phyloP scores from a whole-genome alignment of 92 coral and sea anemone species.

The Phymanthus crucifer region DNA sequence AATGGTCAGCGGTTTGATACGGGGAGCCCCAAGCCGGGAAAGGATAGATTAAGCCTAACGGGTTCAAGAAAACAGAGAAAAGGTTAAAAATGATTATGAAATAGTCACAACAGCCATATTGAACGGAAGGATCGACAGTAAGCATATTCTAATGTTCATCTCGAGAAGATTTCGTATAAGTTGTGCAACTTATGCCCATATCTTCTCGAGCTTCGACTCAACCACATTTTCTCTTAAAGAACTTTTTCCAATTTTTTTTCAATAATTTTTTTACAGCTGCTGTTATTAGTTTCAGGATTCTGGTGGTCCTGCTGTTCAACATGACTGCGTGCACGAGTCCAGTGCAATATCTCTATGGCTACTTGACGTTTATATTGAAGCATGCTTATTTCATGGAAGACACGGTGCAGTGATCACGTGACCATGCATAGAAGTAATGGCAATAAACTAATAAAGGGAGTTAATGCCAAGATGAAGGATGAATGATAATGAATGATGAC shows the following conservation, averaged over 20 bases:
- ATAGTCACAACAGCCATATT: not conserved
- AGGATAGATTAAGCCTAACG: conserved; percentile 54
- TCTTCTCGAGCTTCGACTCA: too few relatives aligned
- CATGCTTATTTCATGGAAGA: not conserved
- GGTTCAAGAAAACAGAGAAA: not conserved
- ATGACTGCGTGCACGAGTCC: not conserved
- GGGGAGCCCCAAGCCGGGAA: conserved; percentile 83
- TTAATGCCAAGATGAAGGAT: not conserved
- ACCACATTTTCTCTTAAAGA: too few relatives aligned
- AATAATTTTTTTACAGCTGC: too few relatives aligned
- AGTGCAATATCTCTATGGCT: not conserved
- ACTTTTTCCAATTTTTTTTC: too few relatives aligned
- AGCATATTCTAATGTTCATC: not conserved
- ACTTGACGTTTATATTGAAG: not conserved
- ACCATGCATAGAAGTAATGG: not conserved
- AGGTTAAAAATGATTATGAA: not conserved
- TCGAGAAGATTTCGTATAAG: not conserved
- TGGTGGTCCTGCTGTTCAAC: not conserved
- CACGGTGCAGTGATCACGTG: conserved; percentile 7
- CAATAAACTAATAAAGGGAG: not conserved
- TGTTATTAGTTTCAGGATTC: too few relatives aligned
- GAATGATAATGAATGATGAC: not conserved
- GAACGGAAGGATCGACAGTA: not conserved
- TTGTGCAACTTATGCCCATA: too few relatives aligned
- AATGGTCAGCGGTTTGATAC: conserved; percentile 91